Evolutionary conservation across 2,113 vertebrate species (phyloP).

Genomic region (Pogona vitticeps): DNA sequence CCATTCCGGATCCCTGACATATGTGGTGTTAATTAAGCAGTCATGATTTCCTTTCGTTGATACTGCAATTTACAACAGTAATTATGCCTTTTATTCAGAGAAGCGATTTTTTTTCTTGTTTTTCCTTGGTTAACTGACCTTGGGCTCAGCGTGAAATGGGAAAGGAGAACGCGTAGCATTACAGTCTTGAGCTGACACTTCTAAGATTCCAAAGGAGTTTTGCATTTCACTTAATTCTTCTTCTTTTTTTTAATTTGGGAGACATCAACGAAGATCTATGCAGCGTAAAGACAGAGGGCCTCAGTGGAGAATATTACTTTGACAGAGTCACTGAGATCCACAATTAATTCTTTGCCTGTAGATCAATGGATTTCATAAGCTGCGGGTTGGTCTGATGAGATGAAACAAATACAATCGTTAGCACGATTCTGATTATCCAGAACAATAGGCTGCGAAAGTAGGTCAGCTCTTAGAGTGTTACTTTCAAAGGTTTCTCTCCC

Average conservation of each 20-base stretch:
- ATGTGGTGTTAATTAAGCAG: constrained; percentile 63
- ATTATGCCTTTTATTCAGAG: constrained; percentile 64
- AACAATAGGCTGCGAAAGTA: constrained; percentile 66
- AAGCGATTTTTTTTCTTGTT: constrained; percentile 5
- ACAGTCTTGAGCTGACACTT: constrained; percentile 41
- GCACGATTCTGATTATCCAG: constrained; percentile 64
- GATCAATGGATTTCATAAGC: constrained; percentile 70
- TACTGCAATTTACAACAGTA: constrained; percentile 63
- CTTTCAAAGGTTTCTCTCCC: constrained; percentile 58
- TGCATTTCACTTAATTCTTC: constrained; percentile 24
- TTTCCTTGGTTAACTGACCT: constrained; percentile 61
- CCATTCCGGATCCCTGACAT: constrained; percentile 58
- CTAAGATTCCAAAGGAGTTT: constrained; percentile 52
- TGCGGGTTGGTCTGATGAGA: constrained; percentile 69
- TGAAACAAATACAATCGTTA: constrained; percentile 71
- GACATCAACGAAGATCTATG: constrained; percentile 45
- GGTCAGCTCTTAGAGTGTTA: constrained; percentile 64
- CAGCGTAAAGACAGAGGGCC: constrained; percentile 51
- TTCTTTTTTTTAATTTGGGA: constrained; percentile 66
- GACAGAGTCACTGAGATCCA: constrained; percentile 66
- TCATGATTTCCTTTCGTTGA: constrained; percentile 68
- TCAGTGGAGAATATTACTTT: constrained; percentile 66
- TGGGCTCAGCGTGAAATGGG: constrained; percentile 55
- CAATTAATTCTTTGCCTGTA: constrained; percentile 70
- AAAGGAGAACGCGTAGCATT: constrained; percentile 55